Evolutionary conservation across 2,888 invertebrate species (phyloP).

Genomic region (Reticulitermes lucifugus): DNA sequence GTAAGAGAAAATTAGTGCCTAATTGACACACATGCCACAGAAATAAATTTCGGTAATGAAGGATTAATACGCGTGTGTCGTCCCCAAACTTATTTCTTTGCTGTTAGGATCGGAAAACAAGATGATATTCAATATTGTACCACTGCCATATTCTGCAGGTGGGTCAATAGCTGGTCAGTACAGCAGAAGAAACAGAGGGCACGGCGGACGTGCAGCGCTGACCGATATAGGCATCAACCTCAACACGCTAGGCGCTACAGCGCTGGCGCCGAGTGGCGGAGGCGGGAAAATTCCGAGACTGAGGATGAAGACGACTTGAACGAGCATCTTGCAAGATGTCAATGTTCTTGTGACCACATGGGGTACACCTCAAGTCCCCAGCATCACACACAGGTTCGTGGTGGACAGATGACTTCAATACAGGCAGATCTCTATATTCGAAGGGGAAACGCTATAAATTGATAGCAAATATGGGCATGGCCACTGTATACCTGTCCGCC

Average conservation of each 20-base stretch:
- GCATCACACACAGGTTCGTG: not conserved
- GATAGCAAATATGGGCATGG: no score
- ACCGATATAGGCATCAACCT: not conserved
- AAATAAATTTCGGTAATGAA: no score
- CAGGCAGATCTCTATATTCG: no score
- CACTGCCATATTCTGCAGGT: not conserved
- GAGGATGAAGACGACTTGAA: conserved; percentile 15
- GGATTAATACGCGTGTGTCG: no score
- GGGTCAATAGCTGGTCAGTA: not conserved
- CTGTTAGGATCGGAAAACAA: no score
- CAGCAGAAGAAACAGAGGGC: conserved; percentile 1
- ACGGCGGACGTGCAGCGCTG: conserved; percentile 6
- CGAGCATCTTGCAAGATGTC: conserved; percentile 10
- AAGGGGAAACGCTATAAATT: no score
- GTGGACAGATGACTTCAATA: no score
- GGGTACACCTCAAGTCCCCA: not conserved
- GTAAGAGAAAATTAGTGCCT: no score
- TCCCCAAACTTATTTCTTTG: no score
- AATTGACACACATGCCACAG: no score
- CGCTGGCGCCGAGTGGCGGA: conserved; percentile 7
- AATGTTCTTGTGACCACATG: conserved; percentile 6
- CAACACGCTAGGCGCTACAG: conserved; percentile 8
- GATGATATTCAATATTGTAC: not conserved
- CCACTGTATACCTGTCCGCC: no score
- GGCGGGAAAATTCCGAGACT: conserved; percentile 8